A percentile compares a stretch with the other conserved stretches of the same genome.
phyloP scores from a whole-genome alignment of 2,888 invertebrate genomes.

The Pharmacophagus antenor region DNA sequence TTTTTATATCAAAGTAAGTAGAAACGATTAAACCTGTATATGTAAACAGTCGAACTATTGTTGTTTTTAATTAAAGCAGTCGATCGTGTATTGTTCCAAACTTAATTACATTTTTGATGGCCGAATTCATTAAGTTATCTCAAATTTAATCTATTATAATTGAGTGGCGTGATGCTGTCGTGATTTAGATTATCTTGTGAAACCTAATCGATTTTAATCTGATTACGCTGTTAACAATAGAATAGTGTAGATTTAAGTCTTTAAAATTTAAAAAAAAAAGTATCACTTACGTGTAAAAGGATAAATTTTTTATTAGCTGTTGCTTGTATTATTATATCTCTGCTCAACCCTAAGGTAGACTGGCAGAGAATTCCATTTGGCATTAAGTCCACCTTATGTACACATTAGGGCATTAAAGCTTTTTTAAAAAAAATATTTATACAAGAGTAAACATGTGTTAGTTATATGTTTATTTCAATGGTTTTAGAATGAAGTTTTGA shows the following conservation, averaged over 20 bases:
- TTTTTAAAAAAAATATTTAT: too few species aligned
- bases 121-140: constrained; percentile 24
- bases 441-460: too few species aligned
- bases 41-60: constrained; percentile 5
- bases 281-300: too few species aligned
- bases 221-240: constrained; percentile 2
- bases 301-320: neutral
- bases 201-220: neutral
- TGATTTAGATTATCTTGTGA: constrained; percentile 10
- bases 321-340: too few species aligned
- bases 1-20: neutral
- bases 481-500: too few species aligned
- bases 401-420: too few species aligned
- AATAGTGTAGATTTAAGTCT: neutral
- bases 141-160: constrained; percentile 23
- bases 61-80: constrained; percentile 24
- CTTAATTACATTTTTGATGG: constrained; percentile 25
- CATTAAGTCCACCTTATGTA: too few species aligned
- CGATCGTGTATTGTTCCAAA: constrained; percentile 8
- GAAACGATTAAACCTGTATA: too few species aligned
- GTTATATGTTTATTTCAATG: too few species aligned
- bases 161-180: constrained; percentile 11
- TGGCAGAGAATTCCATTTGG: too few species aligned
- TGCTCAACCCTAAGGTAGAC: too few species aligned
- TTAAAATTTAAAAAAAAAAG: too few species aligned